phyloP scores from a whole-genome alignment of 2,113 vertebrate genomes.

The Merops nubicus region DNA sequence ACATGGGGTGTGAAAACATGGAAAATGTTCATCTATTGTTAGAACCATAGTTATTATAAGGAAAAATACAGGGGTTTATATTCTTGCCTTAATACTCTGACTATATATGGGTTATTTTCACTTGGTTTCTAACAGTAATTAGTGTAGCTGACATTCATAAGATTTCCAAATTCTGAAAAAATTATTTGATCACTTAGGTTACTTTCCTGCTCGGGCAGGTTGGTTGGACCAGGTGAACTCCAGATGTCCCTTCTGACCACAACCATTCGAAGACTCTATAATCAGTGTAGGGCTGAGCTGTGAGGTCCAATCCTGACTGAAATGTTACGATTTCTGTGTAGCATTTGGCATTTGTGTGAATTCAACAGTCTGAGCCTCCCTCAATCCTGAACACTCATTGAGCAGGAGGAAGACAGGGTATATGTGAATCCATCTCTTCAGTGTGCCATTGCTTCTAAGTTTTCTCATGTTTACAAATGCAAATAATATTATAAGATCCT shows the following conservation, averaged over 20 bases:
- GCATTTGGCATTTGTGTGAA: background rate
- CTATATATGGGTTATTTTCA: background rate
- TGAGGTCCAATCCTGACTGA: background rate
- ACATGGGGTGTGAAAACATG: rapidly evolving
- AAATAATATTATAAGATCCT: background rate
- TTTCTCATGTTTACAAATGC: background rate
- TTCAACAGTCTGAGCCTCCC: background rate
- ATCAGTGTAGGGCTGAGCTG: background rate
- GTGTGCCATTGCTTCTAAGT: background rate
- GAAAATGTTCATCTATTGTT: background rate
- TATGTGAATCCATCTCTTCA: background rate
- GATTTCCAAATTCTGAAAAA: background rate
- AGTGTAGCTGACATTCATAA: background rate
- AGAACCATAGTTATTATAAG: background rate
- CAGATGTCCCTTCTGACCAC: background rate
- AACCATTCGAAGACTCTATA: background rate
- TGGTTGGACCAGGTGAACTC: background rate
- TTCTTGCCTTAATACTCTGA: background rate
- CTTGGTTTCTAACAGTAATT: background rate
- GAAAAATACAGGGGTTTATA: background rate
- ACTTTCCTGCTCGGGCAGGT: background rate
- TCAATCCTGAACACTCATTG: background rate
- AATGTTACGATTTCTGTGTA: background rate
- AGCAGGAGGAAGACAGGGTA: background rate
- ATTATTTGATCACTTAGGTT: background rate